These are phyloP conservation scores for Drosophila ustulata DNA, from an alignment of 2,888 invertebrate species.

Conservation along the genomic window DNA sequence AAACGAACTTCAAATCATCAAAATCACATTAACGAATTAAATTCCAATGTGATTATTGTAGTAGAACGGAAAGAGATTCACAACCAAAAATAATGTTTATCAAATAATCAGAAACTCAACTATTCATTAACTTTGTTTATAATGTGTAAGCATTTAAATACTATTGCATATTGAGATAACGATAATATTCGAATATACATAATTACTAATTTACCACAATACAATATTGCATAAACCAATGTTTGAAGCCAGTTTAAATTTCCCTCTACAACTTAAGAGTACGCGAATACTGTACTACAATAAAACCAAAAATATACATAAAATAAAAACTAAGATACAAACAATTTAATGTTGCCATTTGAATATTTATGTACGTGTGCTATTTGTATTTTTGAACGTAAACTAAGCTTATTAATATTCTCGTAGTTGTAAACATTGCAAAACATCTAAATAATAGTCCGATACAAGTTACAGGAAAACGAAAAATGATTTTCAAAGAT, in stretches of 20 bases:
- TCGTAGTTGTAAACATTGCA: constrained; percentile 39
- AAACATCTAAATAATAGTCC: constrained; percentile 33
- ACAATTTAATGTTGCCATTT: constrained; percentile 45
- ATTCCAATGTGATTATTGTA: constrained; percentile 70
- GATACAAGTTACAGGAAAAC: constrained; percentile 45
- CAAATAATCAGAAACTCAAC: constrained; percentile 27
- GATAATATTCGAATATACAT: constrained; percentile 1
- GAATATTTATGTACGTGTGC: constrained; percentile 31
- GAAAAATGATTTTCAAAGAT: constrained; percentile 23
- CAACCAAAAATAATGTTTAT: constrained; percentile 9
- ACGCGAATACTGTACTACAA: not conserved
- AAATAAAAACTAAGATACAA: constrained; percentile 1
- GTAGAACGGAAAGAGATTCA: too few species aligned
- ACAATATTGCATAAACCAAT: not conserved
- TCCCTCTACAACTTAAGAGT: constrained; percentile 5
- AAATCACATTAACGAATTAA: constrained; percentile 48
- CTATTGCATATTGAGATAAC: constrained; percentile 2
- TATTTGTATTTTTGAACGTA: constrained; percentile 66
- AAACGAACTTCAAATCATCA: constrained; percentile 10
- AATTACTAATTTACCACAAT: constrained; percentile 11
- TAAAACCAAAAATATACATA: not conserved
- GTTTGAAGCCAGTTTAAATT: too few species aligned
- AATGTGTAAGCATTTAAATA: constrained; percentile 18
- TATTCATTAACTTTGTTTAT: constrained; percentile 36
- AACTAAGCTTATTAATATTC: constrained; percentile 48